These are phyloP conservation scores for Pheosia tremula DNA, from an alignment of 2,888 invertebrate genomes.

Conservation along the genomic window DNA sequence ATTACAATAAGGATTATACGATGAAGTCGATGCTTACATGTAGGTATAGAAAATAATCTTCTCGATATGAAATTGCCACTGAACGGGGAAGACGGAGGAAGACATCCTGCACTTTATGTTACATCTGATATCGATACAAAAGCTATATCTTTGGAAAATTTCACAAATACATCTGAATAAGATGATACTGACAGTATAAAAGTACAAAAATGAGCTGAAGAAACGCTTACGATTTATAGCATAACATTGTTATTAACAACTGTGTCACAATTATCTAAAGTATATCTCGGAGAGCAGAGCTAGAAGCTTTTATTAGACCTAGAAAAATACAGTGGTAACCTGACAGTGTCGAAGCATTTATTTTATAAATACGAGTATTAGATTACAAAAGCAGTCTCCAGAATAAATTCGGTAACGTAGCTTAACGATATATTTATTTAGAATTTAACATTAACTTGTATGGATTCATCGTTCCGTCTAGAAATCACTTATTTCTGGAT, in stretches of 20 bases:
- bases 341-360: constrained; percentile 74
- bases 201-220: constrained; percentile 79
- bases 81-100: constrained; percentile 76
- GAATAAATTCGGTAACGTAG: constrained; percentile 85
- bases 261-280: constrained; percentile 46
- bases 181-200: constrained; percentile 68
- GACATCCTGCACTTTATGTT: constrained; percentile 62
- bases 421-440: constrained; percentile 69
- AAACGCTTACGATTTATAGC: constrained; percentile 52
- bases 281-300: constrained; percentile 45
- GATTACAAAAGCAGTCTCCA: constrained; percentile 86
- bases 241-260: constrained; percentile 65
- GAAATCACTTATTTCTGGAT: constrained; percentile 88
- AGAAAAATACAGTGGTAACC: constrained; percentile 82
- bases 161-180: constrained; percentile 37
- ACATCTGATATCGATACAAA: constrained; percentile 45
- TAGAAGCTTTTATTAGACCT: constrained; percentile 65
- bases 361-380: constrained; percentile 69
- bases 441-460: constrained; percentile 52
- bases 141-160: constrained; percentile 39
- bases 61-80: constrained; percentile 55
- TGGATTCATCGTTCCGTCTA: constrained; percentile 49
- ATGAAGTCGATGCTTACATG: constrained; percentile 39
- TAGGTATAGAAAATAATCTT: constrained; percentile 46
- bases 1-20: constrained; percentile 33